Conservation (phyloP, 2,113 vertebrate genomes). For the Pygoscelis adeliae region DNA sequence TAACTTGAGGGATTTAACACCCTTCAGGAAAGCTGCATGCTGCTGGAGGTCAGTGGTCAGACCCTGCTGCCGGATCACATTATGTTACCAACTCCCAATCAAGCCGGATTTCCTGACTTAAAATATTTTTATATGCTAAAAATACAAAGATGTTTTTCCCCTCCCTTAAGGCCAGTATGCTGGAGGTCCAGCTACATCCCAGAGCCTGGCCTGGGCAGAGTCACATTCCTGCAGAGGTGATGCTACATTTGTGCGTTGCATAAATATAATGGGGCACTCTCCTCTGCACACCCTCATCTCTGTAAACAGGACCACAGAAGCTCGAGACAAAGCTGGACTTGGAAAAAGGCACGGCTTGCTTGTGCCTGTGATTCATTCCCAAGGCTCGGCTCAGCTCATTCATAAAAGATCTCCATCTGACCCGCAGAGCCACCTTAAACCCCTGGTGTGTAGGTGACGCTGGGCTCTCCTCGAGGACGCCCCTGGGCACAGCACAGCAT, state of each 20-base stretch:
- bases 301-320: not conserved
- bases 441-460: not conserved
- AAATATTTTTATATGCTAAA: not conserved
- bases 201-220: not conserved
- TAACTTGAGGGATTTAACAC: not conserved
- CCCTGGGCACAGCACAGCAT: not conserved
- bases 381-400: not conserved
- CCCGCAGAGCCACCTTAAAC: not conserved
- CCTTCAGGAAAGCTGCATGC: not conserved
- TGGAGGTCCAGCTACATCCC: not conserved
- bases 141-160: not conserved
- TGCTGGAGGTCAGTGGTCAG: not conserved
- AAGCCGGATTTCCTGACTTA: not conserved
- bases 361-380: not conserved
- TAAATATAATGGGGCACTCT: fast-evolving
- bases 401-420: conserved; percentile 26
- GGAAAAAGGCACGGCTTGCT: not conserved
- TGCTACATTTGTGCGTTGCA: fast-evolving
- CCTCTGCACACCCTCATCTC: not conserved
- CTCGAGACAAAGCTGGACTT: not conserved
- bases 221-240: not conserved
- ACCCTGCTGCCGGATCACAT: not conserved
- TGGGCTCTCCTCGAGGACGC: not conserved
- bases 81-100: not conserved
- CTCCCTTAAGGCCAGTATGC: not conserved